Base-by-base conservation (phyloP, 1,140 invertebrate genomes). In the Batillaria attramentaria region DNA sequence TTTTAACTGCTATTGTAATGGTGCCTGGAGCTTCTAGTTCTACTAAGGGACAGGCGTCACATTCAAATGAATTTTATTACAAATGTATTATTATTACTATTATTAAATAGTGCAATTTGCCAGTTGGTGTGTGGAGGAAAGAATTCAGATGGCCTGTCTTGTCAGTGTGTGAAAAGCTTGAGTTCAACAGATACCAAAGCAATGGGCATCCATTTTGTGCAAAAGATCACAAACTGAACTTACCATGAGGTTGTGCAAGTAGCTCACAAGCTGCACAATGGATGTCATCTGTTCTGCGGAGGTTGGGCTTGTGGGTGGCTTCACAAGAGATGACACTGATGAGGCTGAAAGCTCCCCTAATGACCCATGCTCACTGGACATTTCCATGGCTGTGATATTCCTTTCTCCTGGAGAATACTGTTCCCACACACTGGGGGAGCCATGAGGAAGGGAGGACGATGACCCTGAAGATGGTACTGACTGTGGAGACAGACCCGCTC, bases 231-330 rank as follows among this genome's bases (percentile, higher is more conserved):
- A 31, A 6, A 35, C 10, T 10, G 54, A 18, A 84, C 86, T 78
- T 72, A 87, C 86, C 83, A 87, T 85, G 13, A 87, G 81, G 31
- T 72, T 84, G 54, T 87, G 83, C 6, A 87, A 83, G 76, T 85
- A 87, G 28, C 81, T 74, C 24, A 83, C 82, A 18, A 87, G 81
- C 65, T 87, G 84, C 10, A 79, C 74, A 50, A 86, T 85, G 24
- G 84, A 85, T 50, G 79, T 78, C 60, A 86, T 79, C 77, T 85
- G 82, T 31, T 87, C 86, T 1, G 79, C 76, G 3, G 79, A 74
- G 72, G 81, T 81, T 39, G 77, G 42, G 3, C 57, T 76, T 16
- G 54, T 43, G 28, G 65, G 57, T 4, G 79, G 75, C 39, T 79
- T 74, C 28, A 82, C 75, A 43, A 84, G 70, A 2, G 83, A 82